Evolutionary conservation across 1,140 invertebrate genomes (phyloP), one percentile per base, ranked within the genome.

Genomic region (Solenopsis fugax): DNA sequence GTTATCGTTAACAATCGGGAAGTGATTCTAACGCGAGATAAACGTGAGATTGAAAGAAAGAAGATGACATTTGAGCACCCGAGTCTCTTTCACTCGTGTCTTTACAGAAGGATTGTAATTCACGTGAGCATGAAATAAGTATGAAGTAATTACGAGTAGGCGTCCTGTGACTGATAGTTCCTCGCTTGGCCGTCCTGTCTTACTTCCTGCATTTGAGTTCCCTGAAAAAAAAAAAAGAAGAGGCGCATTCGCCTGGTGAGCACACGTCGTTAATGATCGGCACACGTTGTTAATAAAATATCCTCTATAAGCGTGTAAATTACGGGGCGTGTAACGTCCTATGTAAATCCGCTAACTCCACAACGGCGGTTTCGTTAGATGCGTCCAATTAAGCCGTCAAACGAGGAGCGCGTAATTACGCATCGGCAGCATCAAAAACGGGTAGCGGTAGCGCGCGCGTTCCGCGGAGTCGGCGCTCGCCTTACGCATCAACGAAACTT

Each of bases 181-280:
- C 92, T 93, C 60, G 90, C 65, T 89, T 94, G 92, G 81, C 85
- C 88, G 56, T 95, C 94, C 76, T 92, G 92, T 85, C 93, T 92
- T 75, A 75, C 82, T 80, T 95, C 94, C 88, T 94, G 94, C 87
- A 92, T 90, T 64, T 92, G 92, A 91, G 78, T 90, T 78, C 91
- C 93, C 94, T 95, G 89, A 4, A 75, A 85, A 87, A 91, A 85
- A 29, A 76, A 85, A 91, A 87, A 77, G 56, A 67, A 21, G 0
- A 67, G 69, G 71, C 41, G 34, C 37, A 85, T 84, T 69, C n/a
- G 60, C 52, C 64, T 6, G 54, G n/a, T 78, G 29, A 92, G 90
- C 84, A 88, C 86, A 81, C 87, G 87, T 90, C 86, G 91, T 84
- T 62, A 69, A 62, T 48, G 48, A 81, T 69, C 18, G 24, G 65